Base-by-base conservation (phyloP, 2,113 vertebrate species). In the Scomber colias region DNA sequence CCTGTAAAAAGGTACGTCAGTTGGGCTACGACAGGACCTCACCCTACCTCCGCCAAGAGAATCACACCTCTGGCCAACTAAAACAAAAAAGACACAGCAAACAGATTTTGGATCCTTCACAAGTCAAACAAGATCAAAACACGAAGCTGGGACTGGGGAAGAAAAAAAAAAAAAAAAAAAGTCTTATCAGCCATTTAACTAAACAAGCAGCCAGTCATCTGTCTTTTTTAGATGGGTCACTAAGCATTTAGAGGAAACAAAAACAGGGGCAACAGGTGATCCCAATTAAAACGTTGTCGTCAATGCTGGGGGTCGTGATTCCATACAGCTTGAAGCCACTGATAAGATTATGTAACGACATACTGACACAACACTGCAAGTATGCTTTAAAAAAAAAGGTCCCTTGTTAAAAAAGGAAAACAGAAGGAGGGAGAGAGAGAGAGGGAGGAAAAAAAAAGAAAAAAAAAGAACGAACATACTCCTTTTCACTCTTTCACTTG, bases 81-180 rank as follows among this genome's bases (percentile, higher is more conserved):
- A 85, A 90, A 90, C 81, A 85, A 64, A 15, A 35, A 35, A 83
- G 73, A 71, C 68, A 72, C 35, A 2, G 24, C 63, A 55, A 83
- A 87, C 81, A 71, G 71, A 82, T 80, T 86, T 77, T 78, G 82
- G 72, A 86, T 77, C 57, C 13, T n/a, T 77, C 14, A n/a, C 68
- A 85, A 89, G 57, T 66, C 78, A 87, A 90, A 91, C 61, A 73
- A 63, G 75, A 89, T 85, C 64, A 77, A 77, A 86, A 88, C 83
- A 72, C 51, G 74, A 84, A 70, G 44, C 64, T 2, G 3, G 63
- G 45, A 67, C 16, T 12, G 55, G 71, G 61, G 74, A 64, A 75
- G n/a, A n/a, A 64, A 35, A 21, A 77, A 84, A 81, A 75, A 64
- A 35, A 21, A 77, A 75, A 64, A 35, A 21, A 77, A 84, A 81